Conservation (phyloP, 2,113 vertebrate genomes). For the Vimba vimba region DNA sequence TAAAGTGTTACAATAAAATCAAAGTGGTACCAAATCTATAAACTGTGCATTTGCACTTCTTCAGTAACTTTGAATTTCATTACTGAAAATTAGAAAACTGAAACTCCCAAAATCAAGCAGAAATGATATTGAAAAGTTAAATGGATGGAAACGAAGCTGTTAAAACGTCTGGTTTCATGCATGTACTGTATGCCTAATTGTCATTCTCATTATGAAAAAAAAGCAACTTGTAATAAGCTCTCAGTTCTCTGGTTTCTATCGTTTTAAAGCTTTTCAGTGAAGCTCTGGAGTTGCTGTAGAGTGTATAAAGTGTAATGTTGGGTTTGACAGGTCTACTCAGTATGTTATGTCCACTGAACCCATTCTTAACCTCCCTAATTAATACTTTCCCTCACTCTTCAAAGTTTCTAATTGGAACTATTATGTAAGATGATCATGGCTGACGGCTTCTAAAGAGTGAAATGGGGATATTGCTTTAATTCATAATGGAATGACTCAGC, state of each 20-base stretch:
- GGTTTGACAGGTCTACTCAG: conserved; percentile 58
- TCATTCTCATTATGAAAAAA: neutral
- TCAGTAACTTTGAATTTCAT: neutral
- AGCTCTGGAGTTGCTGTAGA: neutral
- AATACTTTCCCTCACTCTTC: conserved; percentile 64
- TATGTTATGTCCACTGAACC: conserved; percentile 61
- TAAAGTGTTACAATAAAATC: neutral
- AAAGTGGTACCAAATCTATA: neutral
- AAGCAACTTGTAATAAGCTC: neutral
- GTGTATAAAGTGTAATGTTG: conserved; percentile 24
- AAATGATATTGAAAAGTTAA: neutral
- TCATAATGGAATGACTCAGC: neutral
- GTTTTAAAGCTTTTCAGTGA: neutral
- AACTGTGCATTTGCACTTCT: neutral
- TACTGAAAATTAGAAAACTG: neutral
- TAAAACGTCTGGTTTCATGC: neutral
- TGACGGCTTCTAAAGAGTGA: conserved; percentile 6
- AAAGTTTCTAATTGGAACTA: conserved; percentile 63
- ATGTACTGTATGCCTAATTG: no score
- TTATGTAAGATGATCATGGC: conserved; percentile 58
- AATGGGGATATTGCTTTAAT: neutral
- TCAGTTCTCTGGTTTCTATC: neutral
- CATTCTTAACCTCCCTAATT: conserved; percentile 69
- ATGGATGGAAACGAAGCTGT: neutral
- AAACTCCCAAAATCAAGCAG: neutral